Base-by-base conservation (phyloP, 2,797 vertebrate species). In the Cynopterus sphinx region DNA sequence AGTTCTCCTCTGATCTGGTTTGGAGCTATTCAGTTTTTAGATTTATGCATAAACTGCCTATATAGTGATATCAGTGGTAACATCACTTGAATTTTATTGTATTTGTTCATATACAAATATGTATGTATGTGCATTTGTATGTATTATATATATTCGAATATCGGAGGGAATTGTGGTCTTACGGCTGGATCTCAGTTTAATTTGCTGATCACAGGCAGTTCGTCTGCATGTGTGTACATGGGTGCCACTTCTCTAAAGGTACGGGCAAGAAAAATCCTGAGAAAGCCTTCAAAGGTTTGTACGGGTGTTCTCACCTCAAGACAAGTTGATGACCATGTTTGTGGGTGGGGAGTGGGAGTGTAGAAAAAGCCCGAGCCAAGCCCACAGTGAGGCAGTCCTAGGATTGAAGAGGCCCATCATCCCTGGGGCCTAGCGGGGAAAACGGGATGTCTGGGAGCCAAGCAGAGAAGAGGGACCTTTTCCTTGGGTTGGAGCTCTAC, bases 191-290 rank as follows among this genome's bases (percentile, higher is more conserved):
- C 65, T 36, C 8, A 0, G 49, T 73, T 90, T 70, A 49, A 31
- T 83, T 70, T 74, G 68, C 55, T 87, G 19, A 36, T 87, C 41
- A 4, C 1, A 61, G 5, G 31, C 19, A 16, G 0, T 49, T 75
- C 36, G 15, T 83, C 19, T 74, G 7, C 31, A 21, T 0, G 0
- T 0, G 0, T 31, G 6, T 13, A 5, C 2, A 2, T 41, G 53
- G 0, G 1, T 6, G 3, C 55, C 9, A 13, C 31, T 74, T 53
- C 17, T 78, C 33, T 39, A 24, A 24, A 43, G 0, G 16, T 31
- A 28, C 22, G 16, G 78, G 61, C 41, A 68, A 78, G 71, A 91
- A 81, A 51, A 81, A 5, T 43, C 28, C 59, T 0, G 6, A 77
- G 74, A 51, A 79, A 85, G 16, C 17, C 22, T 3, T 57, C 11